Percentiles rank a stretch among this genome's conserved stretches.
These are phyloP conservation scores for Piaya cayana DNA, from an alignment of 2,113 vertebrate genomes.

Conservation along the genomic window DNA sequence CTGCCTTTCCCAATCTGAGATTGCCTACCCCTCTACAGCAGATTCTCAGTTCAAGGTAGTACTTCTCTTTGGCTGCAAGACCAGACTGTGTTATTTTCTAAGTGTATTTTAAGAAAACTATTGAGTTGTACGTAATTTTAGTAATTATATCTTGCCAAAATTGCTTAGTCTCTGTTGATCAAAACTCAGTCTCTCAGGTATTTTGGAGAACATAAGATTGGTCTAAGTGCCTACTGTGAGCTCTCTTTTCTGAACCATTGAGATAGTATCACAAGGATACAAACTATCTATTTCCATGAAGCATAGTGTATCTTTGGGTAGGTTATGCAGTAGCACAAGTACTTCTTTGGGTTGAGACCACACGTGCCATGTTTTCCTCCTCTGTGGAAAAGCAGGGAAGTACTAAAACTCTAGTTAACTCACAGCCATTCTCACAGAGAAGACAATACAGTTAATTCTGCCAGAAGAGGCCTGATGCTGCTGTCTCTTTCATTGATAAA, in stretches of 20 bases:
- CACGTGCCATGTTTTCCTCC: neutral
- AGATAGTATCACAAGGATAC: neutral
- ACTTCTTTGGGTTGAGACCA: neutral
- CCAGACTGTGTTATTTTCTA: neutral
- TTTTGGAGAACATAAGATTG: neutral
- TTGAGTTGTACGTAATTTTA: neutral
- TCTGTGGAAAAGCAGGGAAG: neutral
- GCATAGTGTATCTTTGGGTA: neutral
- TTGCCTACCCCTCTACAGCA: neutral
- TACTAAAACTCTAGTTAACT: neutral
- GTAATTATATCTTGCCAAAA: neutral
- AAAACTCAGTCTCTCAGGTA: neutral
- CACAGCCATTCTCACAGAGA: neutral
- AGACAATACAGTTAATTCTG: neutral
- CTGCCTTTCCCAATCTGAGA: constrained; percentile 25
- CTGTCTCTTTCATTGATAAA: neutral
- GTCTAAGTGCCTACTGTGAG: neutral
- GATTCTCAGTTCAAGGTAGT: neutral
- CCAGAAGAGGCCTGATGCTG: neutral
- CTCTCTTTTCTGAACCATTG: neutral
- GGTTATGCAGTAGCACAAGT: neutral
- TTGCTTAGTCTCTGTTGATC: neutral
- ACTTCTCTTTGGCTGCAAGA: neutral
- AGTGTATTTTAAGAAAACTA: neutral
- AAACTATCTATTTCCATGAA: neutral